phyloP scores from a whole-genome alignment of 1,140 invertebrate species.

The Chelonus insularis region DNA sequence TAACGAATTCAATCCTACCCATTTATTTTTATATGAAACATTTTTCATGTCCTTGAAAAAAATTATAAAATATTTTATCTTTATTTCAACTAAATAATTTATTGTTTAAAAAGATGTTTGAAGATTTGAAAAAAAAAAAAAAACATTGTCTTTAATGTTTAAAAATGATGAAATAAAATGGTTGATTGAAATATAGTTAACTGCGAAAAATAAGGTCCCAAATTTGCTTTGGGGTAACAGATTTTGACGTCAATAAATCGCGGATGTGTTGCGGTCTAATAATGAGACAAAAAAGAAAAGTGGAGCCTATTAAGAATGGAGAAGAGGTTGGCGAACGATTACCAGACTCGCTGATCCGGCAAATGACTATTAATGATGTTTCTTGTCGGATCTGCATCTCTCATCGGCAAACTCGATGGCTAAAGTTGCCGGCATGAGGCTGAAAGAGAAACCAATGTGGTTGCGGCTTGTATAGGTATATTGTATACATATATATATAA shows the following conservation, averaged over 20 bases:
- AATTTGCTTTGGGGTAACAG: background rate
- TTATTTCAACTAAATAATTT: too few species aligned
- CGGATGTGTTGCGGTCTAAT: slow-evolving; percentile 45
- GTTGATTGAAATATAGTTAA: background rate
- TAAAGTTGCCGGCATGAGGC: slow-evolving; percentile 35
- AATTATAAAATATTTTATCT: too few species aligned
- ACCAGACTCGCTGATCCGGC: slow-evolving; percentile 54
- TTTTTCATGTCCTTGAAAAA: too few species aligned
- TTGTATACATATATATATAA: background rate
- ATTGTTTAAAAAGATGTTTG: too few species aligned
- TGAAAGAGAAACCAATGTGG: slow-evolving; percentile 1
- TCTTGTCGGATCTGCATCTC: slow-evolving; percentile 54
- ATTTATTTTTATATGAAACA: too few species aligned
- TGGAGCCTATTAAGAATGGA: slow-evolving; percentile 11
- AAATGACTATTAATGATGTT: slow-evolving; percentile 60
- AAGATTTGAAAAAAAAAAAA: too few species aligned
- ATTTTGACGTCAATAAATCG: slow-evolving; percentile 28
- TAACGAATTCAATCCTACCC: too few species aligned
- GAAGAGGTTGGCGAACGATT: slow-evolving; percentile 48
- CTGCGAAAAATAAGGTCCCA: background rate
- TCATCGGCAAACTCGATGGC: slow-evolving; percentile 24
- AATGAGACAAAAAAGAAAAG: background rate
- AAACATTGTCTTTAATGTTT: too few species aligned
- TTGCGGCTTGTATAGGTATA: slow-evolving; percentile 3
- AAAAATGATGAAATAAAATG: background rate